These are phyloP conservation scores for Arremon aurantiirostris DNA, from an alignment of 2,797 vertebrate genomes.

Conservation along the genomic window DNA sequence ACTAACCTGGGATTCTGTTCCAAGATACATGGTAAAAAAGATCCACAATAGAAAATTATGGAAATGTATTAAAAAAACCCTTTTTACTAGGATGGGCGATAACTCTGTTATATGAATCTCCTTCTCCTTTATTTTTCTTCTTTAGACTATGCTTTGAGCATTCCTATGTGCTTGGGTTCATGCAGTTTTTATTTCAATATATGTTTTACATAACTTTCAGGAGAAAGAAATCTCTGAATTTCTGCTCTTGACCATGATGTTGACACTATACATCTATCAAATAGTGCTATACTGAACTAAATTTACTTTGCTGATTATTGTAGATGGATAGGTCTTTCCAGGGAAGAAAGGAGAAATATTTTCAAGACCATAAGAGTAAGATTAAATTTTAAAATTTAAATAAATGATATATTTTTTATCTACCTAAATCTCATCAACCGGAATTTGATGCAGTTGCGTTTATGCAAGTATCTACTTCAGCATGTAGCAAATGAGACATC, in stretches of 20 bases:
- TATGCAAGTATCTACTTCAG: background rate
- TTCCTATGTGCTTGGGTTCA: background rate
- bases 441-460: background rate
- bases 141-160: background rate
- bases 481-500: background rate
- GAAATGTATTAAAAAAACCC: rapidly evolving
- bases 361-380: background rate
- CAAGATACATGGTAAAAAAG: background rate
- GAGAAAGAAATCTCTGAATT: background rate
- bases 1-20: background rate
- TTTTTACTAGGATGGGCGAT: background rate
- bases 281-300: background rate
- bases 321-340: background rate
- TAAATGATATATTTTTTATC: background rate
- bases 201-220: background rate
- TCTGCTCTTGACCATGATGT: background rate
- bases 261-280: background rate
- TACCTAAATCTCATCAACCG: background rate
- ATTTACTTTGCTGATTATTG: background rate
- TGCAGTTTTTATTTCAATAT: background rate
- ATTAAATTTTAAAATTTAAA: background rate
- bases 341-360: background rate
- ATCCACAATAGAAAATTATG: background rate
- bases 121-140: background rate
- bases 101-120: background rate